phyloP scores from a whole-genome alignment of 2,797 vertebrate genomes.

The Urosaurus nigricauda region DNA sequence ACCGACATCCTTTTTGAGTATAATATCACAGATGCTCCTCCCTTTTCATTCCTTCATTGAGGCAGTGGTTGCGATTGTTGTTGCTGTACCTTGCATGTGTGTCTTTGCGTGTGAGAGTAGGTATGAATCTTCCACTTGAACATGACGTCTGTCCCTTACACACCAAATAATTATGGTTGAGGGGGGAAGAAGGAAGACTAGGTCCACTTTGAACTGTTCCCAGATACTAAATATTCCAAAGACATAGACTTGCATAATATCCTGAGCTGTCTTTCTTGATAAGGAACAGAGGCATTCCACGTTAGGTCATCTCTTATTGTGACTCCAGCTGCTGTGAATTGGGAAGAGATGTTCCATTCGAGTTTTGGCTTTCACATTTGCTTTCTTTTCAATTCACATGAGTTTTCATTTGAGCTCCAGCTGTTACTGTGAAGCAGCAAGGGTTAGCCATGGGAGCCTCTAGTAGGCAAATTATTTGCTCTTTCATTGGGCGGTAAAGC shows the following conservation, averaged over 20 bases:
- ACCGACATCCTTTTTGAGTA: neutral
- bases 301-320: constrained; percentile 10
- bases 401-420: neutral
- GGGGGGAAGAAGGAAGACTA: neutral
- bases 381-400: neutral
- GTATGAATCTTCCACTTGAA: neutral
- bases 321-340: constrained; percentile 22
- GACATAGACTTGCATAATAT: constrained; percentile 1
- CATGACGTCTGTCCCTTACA: neutral
- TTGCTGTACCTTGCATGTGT: too few relatives aligned
- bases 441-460: neutral
- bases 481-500: neutral
- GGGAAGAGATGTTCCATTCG: neutral
- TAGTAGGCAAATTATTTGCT: neutral
- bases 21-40: neutral
- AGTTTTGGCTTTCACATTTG: constrained; percentile 19
- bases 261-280: constrained; percentile 7
- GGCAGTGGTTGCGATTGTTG: too few relatives aligned
- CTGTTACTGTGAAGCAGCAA: neutral
- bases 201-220: neutral
- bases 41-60: neutral
- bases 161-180: neutral
- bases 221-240: constrained; percentile 8
- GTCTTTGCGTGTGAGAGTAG: too few relatives aligned
- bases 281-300: neutral